Evolutionary conservation across 2,797 vertebrate species (phyloP).

Genomic region (Phalloptychus januarius): DNA sequence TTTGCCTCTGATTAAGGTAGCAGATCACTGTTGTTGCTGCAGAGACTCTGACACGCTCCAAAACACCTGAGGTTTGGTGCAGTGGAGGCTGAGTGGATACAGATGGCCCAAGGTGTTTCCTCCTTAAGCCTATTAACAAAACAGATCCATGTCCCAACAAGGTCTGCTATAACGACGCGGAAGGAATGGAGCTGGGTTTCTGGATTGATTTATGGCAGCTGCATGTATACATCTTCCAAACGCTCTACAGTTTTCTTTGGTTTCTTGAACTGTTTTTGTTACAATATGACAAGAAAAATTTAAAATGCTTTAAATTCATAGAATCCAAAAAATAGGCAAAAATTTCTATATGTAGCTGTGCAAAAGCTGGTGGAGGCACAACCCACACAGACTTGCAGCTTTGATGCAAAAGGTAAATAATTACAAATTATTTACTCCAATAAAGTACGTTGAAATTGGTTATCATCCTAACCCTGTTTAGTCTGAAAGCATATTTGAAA

Average conservation of each 20-base stretch:
- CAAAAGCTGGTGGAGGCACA: background rate
- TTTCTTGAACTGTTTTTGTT: background rate
- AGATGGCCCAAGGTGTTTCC: constrained; percentile 58
- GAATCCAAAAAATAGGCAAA: background rate
- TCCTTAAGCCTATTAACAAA: constrained; percentile 69
- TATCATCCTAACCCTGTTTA: background rate
- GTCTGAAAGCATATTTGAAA: background rate
- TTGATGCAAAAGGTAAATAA: background rate
- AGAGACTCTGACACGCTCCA: constrained; percentile 63
- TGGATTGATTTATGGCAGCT: constrained; percentile 41
- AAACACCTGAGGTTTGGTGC: constrained; percentile 69
- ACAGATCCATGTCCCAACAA: constrained; percentile 63
- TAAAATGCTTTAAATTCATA: too few relatives aligned
- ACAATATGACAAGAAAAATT: background rate
- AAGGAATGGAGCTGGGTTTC: constrained; percentile 58
- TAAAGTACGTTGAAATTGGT: background rate
- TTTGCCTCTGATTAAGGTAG: constrained; percentile 78
- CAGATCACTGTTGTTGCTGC: constrained; percentile 62
- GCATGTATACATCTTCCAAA: constrained; percentile 20
- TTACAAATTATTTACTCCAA: background rate
- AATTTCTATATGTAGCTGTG: background rate
- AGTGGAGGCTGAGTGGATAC: constrained; percentile 44
- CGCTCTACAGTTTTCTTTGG: background rate
- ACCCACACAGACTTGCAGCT: background rate
- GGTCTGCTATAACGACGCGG: constrained; percentile 56